Percentiles rank a stretch among this genome's conserved stretches.
These are phyloP conservation scores for Arothron firmamentum DNA, from an alignment of 2,113 vertebrate species.

Conservation along the genomic window DNA sequence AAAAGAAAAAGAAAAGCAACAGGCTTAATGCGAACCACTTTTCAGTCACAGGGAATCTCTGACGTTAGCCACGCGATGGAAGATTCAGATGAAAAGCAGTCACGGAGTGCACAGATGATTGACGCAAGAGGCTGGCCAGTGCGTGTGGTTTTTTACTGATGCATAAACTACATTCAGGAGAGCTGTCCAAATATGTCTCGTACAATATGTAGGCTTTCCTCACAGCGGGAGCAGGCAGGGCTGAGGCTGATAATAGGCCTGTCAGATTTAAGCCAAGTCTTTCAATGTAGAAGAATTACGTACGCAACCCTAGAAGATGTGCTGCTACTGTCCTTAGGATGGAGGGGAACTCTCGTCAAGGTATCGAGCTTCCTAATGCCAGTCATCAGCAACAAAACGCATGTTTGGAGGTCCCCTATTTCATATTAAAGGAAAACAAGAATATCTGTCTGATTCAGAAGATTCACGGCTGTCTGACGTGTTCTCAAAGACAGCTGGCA, in stretches of 20 bases:
- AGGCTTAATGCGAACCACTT: too few species aligned
- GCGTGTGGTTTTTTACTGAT: conserved; percentile 45
- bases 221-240: conserved; percentile 13
- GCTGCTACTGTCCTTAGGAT: background rate
- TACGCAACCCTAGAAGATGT: conserved; percentile 13
- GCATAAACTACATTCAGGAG: conserved; percentile 39
- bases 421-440: background rate
- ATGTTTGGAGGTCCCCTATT: background rate
- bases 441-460: background rate
- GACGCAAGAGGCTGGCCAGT: conserved; percentile 37
- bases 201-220: conserved; percentile 37
- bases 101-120: conserved; percentile 45
- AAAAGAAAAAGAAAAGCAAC: too few species aligned
- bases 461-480: background rate
- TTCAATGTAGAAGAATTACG: conserved; percentile 25
- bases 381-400: conserved; percentile 9
- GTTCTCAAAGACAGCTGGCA: background rate
- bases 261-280: conserved; percentile 33
- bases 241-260: conserved; percentile 43
- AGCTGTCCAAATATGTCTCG: conserved; percentile 45
- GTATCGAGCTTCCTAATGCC: conserved; percentile 3
- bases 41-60: conserved; percentile 35
- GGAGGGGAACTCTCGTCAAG: background rate
- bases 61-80: conserved; percentile 34
- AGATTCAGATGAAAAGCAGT: conserved; percentile 47